A percentile compares a stretch with the other conserved stretches of the same genome.
phyloP scores from a whole-genome alignment of 2,888 invertebrate species.

The Anodontia alba region DNA sequence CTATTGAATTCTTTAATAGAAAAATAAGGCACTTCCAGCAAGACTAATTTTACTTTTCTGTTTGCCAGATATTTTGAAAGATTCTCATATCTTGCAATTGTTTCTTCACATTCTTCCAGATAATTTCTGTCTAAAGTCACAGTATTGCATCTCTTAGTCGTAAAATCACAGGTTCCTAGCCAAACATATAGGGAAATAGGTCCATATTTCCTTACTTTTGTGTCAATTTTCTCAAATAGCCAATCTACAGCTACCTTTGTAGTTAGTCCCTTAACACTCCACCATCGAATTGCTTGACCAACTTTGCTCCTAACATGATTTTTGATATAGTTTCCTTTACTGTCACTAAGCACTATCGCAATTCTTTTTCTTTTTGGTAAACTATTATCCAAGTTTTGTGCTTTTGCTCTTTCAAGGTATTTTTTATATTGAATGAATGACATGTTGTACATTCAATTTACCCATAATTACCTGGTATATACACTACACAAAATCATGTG shows the following conservation, averaged over 20 bases:
- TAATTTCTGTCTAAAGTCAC: not conserved
- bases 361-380: not conserved
- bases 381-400: not conserved
- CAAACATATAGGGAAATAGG: not conserved
- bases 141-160: not conserved
- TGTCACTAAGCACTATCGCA: not conserved
- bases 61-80: not conserved
- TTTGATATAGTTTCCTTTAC: not conserved
- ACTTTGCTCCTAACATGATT: not conserved
- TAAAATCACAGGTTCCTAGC: not conserved
- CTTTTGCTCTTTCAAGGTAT: not conserved
- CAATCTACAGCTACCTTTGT: not conserved
- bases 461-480: not conserved
- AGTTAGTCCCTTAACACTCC: not conserved
- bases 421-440: not conserved
- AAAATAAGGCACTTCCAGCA: not conserved
- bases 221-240: not conserved
- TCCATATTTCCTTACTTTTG: not conserved
- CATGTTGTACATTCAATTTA: not conserved
- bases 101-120: not conserved
- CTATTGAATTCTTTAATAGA: not conserved
- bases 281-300: not conserved
- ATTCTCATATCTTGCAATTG: not conserved
- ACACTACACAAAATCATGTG: no score
- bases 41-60: not conserved